Percentiles rank a stretch among this genome's conserved stretches.
phyloP scores from a whole-genome alignment of 2,797 vertebrate genomes.

The Jordanella pulchra region DNA sequence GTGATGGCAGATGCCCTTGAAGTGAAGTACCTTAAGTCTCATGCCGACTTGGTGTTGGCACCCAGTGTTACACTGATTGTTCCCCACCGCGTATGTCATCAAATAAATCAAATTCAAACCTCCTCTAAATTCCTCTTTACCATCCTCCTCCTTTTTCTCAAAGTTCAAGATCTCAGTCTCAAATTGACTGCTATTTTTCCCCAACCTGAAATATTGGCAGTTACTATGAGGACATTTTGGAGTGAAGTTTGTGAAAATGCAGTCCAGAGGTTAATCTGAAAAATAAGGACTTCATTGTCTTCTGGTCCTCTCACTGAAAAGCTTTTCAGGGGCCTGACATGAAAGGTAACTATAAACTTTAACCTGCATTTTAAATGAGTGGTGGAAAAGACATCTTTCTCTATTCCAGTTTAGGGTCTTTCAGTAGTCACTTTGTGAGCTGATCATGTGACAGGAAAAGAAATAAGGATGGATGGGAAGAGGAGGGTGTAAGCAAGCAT shows the following conservation, averaged over 20 bases:
- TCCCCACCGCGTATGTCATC: slow-evolving; percentile 60
- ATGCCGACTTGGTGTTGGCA: slow-evolving; percentile 59
- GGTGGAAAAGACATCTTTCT: slow-evolving; percentile 57
- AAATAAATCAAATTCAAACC: slow-evolving; percentile 68
- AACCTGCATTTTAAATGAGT: slow-evolving; percentile 61
- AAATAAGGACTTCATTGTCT: slow-evolving; percentile 39
- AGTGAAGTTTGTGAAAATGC: slow-evolving; percentile 32
- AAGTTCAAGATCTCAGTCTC: slow-evolving; percentile 24
- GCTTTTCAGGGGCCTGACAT: slow-evolving; percentile 29
- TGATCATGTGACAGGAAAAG: slow-evolving; percentile 39
- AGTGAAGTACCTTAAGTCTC: slow-evolving; percentile 44
- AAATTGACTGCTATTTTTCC: slow-evolving; percentile 14
- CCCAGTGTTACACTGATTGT: slow-evolving; percentile 67
- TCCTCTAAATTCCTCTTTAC: slow-evolving; percentile 6
- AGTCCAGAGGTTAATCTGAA: slow-evolving; percentile 35
- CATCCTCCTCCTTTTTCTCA: slow-evolving; percentile 2
- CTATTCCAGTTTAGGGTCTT: slow-evolving; percentile 39
- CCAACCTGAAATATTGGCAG: slow-evolving; percentile 43
- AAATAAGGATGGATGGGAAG: slow-evolving; percentile 28
- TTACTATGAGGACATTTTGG: slow-evolving; percentile 36
- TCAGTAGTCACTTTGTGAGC: slow-evolving; percentile 36
- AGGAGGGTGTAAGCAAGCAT: slow-evolving; percentile 23
- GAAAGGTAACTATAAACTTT: slow-evolving; percentile 54
- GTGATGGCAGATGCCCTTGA: slow-evolving; percentile 61
- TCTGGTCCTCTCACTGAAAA: slow-evolving; percentile 15